These are phyloP conservation scores for Ostrea edulis DNA, from an alignment of 1,140 invertebrate species.

Conservation along the genomic window DNA sequence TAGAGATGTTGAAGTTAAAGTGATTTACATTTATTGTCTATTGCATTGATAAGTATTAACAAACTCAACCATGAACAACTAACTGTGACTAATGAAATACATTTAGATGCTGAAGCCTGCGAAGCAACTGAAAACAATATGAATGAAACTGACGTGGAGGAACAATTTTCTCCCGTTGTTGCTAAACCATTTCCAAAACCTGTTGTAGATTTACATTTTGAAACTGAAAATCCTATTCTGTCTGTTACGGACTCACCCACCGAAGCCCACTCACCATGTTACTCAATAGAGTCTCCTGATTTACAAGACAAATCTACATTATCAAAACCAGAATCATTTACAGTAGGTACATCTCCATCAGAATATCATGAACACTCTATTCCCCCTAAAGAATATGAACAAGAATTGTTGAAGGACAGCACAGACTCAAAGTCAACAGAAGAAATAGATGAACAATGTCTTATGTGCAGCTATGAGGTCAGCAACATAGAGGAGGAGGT, in stretches of 20 bases:
- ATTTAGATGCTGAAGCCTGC: constrained; percentile 71
- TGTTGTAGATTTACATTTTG: constrained; percentile 63
- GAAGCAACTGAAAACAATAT: constrained; percentile 71
- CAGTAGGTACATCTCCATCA: constrained; percentile 71
- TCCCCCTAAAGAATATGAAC: constrained; percentile 10
- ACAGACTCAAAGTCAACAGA: constrained; percentile 9
- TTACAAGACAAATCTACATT: constrained; percentile 57
- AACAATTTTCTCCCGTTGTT: constrained; percentile 73
- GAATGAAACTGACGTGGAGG: constrained; percentile 73
- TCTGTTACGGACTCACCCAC: constrained; percentile 68
- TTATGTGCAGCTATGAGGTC: constrained; percentile 28
- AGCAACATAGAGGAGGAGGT: constrained; percentile 58
- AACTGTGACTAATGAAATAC: constrained; percentile 47
- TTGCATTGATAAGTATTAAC: not conserved
- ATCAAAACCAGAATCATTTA: constrained; percentile 57
- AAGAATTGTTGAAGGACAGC: constrained; percentile 5
- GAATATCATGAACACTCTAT: constrained; percentile 56
- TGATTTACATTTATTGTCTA: not conserved
- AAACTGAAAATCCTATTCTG: constrained; percentile 57
- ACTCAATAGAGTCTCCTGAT: constrained; percentile 52
- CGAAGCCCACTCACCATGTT: constrained; percentile 64
- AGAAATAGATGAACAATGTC: constrained; percentile 40
- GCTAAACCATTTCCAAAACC: constrained; percentile 53
- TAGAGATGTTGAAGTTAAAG: no score
- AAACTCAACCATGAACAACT: constrained; percentile 40